A percentile compares a stretch with the other conserved stretches of the same genome.
Evolutionary conservation across 2,113 vertebrate species (phyloP).

Genomic region (Rhinoderma darwinii): DNA sequence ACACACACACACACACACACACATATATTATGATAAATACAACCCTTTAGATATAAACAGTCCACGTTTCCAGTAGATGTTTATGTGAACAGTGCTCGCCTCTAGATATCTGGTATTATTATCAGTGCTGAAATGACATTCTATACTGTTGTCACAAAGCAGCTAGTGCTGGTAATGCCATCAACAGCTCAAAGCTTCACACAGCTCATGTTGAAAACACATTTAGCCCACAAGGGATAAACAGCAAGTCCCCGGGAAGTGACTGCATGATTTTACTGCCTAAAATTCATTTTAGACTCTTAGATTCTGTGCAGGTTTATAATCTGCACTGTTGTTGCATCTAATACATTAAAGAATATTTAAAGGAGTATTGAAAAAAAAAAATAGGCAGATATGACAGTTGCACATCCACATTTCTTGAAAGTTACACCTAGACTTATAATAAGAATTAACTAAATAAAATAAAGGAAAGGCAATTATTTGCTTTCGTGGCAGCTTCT

Average conservation of each 20-base stretch:
- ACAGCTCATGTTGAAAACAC: neutral
- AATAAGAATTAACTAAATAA: neutral
- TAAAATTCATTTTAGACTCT: neutral
- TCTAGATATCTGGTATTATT: neutral
- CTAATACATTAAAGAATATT: neutral
- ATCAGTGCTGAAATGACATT: neutral
- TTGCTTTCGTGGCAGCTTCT: neutral
- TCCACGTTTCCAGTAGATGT: neutral
- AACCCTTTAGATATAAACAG: neutral
- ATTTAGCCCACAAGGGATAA: neutral
- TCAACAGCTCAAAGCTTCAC: neutral
- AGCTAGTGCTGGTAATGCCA: slow-evolving; percentile 2
- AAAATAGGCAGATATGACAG: neutral
- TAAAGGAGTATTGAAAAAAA: no score
- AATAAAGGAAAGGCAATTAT: neutral
- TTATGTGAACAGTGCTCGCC: neutral
- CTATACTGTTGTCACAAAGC: neutral
- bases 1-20: no score
- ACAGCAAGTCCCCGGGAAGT: neutral
- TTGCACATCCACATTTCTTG: no score
- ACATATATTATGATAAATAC: no score
- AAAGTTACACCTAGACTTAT: no score
- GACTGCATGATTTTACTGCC: neutral
- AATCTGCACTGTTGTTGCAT: neutral
- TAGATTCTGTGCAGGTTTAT: neutral